Base-by-base conservation (phyloP, 2,113 vertebrate genomes). In the Patagioenas fasciata region DNA sequence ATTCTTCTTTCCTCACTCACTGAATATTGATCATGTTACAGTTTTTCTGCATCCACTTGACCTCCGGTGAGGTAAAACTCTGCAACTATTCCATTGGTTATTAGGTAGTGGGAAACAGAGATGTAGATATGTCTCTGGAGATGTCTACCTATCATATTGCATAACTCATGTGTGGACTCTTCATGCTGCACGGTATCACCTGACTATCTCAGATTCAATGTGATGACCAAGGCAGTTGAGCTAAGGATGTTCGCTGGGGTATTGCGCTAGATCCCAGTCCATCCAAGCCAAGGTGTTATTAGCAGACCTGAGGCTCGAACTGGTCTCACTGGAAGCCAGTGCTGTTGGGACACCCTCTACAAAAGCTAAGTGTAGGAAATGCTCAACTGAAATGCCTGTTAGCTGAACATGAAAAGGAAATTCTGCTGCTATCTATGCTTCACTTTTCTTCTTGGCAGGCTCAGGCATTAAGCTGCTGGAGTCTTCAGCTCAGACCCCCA, bases 121-220 rank as follows among this genome's bases (percentile, higher is more conserved):
- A 17, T 0, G 1, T 29, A 24, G 29, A 15, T 51, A 44, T 2
- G 8, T 13, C 24, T 47, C 24, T 57, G 16, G 8, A 58, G 28
- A 5, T 58, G 51, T 47, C 44, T 51, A 20, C 48, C 10, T 62
- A 8, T 23, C 7, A 3, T 24, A 10, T 15, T 42, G 40, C 15
- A 29, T 14, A 66, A 48, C 5, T 11, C 31, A 26, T 7, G 4
- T 29, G 1, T 1, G 21, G 57, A 58, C 9, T 19, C 15, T 57
- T 24, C 9, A 3, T 13, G 11, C 20, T 78, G 26, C 23, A 26
- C n/a, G 20, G 3, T 18, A 40, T 50, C 31, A 21, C 0, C 15
- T 21, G 16, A 3, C 10, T 61, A 36, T 25, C 36, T 42, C 14
- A 51, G 6, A 44, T 25, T 40, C 32, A 19, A 4, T 10, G 16